Evolutionary conservation across 1,140 invertebrate species (phyloP), one percentile per base, ranked within the genome.

Genomic region (Penaeus chinensis): DNA sequence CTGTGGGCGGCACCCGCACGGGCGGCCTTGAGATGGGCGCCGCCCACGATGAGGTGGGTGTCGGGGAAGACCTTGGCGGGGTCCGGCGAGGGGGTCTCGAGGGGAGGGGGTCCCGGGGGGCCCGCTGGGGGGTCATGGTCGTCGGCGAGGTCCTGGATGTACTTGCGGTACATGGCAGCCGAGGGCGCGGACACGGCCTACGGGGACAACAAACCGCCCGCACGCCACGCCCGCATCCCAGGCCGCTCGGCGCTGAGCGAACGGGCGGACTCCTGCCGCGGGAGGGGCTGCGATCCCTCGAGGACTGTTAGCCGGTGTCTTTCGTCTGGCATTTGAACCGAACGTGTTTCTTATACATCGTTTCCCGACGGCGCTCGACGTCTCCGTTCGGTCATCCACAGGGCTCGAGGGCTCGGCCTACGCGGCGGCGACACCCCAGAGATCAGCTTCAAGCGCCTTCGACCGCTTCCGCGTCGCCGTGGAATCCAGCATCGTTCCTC

Each of bases 121-220:
- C 61, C 24, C 13, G 60, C 79, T 16, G 80, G 27, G 32, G 80
- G 37, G 71, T 60, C 13, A 42, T 63, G 37, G 71, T 60, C 13
- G 60, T 63, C 86, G 77, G 65, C 82, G 60, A 82, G 80, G 42
- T 87, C 80, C 71, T 78, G 86, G 3, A 87, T n/a, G 80, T 87
- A 87, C 61, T 87, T 87, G 19, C 85, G 85, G 85, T 87, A 87
- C 85, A 87, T 87, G 85, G 69, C 85, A 42, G 10, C 27, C 61
- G 22, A 60, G 66, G 65, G 27, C 42, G 22, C 37, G 60, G 65
- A 83, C 7, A 74, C 27, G 42, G 16, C 27, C 71, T 74, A 32
- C 27, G 71, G 7, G 27, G 60, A 27, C 54, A 62, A 71, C 74
- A 27, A 42, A 20, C 74, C 76, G 10, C 54, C 83, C 32, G 61